Percentiles rank a stretch among this genome's conserved stretches.
Conservation (phyloP, 2,888 invertebrate genomes). For the Liposcelis brunnea region DNA sequence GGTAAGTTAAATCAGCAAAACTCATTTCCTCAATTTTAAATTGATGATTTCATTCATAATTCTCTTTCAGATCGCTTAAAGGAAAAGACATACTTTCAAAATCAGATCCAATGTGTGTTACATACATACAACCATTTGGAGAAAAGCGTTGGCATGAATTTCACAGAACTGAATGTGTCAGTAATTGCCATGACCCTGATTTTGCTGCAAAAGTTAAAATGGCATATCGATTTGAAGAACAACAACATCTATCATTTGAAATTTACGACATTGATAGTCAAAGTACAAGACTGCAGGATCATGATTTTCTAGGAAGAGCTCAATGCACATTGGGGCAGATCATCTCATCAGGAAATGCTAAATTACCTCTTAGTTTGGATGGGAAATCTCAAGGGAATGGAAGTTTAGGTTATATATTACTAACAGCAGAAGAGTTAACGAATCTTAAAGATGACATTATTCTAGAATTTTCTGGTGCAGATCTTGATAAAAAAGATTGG, state of each 20-base stretch:
- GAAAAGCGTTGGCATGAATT: conserved; percentile 25
- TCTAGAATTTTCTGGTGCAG: conserved; percentile 23
- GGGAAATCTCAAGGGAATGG: no score
- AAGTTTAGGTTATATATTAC: no score
- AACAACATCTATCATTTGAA: conserved; percentile 34
- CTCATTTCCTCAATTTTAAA: neutral
- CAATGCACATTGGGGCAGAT: conserved; percentile 35
- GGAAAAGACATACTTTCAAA: conserved; percentile 34
- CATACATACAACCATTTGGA: conserved; percentile 25
- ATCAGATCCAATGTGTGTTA: conserved; percentile 35
- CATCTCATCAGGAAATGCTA: conserved; percentile 15
- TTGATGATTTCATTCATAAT: neutral
- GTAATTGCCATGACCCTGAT: conserved; percentile 30
- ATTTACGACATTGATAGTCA: conserved; percentile 26
- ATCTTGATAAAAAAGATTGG: conserved; percentile 25
- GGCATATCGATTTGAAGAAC: conserved; percentile 37
- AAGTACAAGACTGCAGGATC: conserved; percentile 21
- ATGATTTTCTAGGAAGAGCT: conserved; percentile 33
- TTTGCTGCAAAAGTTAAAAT: conserved; percentile 34
- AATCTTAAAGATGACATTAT: conserved; percentile 23
- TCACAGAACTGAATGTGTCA: conserved; percentile 28
- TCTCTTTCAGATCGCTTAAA: conserved; percentile 24
- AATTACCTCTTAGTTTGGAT: conserved; percentile 7
- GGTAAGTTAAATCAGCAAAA: conserved; percentile 17
- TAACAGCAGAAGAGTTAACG: no score